Evolutionary conservation across 2,113 vertebrate genomes (phyloP).

Genomic region (Oryzias melastigma): DNA sequence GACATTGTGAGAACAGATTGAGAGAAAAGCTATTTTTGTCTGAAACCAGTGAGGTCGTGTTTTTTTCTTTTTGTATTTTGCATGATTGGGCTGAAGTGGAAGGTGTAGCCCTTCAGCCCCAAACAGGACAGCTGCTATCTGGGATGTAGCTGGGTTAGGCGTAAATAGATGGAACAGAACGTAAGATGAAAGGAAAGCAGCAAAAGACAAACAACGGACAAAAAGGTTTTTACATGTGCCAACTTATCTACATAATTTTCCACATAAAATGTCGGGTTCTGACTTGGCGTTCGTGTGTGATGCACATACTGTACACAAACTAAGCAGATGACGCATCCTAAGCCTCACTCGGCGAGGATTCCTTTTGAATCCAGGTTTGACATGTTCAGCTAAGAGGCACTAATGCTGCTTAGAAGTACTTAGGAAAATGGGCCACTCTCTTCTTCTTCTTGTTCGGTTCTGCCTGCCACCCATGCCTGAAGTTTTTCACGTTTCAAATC

Average conservation of each 20-base stretch:
- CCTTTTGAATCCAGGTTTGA: conserved; percentile 64
- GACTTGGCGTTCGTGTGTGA: conserved; percentile 18
- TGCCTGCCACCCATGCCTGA: conserved; percentile 41
- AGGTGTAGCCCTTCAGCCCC: conserved; percentile 38
- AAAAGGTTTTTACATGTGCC: conserved; percentile 33
- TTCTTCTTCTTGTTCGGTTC: conserved; percentile 34
- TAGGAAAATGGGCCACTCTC: conserved; percentile 62
- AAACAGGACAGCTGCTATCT: conserved; percentile 41
- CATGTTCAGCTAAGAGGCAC: conserved; percentile 68
- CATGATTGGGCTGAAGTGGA: conserved; percentile 45
- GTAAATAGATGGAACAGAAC: not conserved
- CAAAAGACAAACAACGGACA: conserved; percentile 24
- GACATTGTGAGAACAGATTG: conserved; percentile 16
- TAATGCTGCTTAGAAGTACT: conserved; percentile 72
- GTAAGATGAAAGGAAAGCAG: conserved; percentile 1
- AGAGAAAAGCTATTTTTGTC: conserved; percentile 20
- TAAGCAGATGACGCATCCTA: conserved; percentile 57
- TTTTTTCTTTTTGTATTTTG: conserved; percentile 24
- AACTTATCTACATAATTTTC: conserved; percentile 45
- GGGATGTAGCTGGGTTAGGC: conserved; percentile 28
- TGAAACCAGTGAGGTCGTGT: conserved; percentile 13
- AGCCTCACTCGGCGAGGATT: conserved; percentile 57
- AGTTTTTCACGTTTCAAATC: conserved; percentile 21
- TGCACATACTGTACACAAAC: conserved; percentile 15
- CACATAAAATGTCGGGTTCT: conserved; percentile 31